Evolutionary conservation across 2,113 vertebrate species (phyloP).

Genomic region (Notarius lentiginosus): DNA sequence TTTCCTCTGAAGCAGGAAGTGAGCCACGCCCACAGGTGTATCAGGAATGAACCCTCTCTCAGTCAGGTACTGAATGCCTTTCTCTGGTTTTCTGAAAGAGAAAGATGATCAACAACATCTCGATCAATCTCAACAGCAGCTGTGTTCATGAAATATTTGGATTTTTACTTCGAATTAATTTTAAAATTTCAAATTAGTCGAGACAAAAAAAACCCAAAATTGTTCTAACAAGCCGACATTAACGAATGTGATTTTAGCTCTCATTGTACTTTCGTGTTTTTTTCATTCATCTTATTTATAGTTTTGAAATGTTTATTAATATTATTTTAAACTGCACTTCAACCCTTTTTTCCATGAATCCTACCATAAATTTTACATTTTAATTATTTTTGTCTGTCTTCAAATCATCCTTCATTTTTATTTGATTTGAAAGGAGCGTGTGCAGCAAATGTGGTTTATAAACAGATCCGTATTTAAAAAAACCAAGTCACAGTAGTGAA

Average conservation of each 20-base stretch:
- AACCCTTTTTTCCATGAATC: too few species aligned
- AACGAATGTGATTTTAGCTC: background rate
- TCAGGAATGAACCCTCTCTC: conserved; percentile 94
- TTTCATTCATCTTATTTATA: background rate
- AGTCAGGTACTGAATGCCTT: conserved; percentile 94
- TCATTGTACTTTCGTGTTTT: background rate
- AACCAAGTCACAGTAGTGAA: background rate
- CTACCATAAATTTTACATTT: too few species aligned
- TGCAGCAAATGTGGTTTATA: background rate
- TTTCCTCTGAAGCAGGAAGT: conserved; percentile 96
- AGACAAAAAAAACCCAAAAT: background rate
- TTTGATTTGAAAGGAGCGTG: too few species aligned
- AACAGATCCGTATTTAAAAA: background rate
- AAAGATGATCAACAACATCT: conserved; percentile 1
- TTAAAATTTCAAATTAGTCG: background rate
- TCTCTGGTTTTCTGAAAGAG: conserved; percentile 89
- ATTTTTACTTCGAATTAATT: background rate
- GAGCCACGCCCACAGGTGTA: conserved; percentile 93
- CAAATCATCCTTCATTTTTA: too few species aligned
- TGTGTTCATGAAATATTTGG: too few species aligned
- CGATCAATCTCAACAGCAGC: too few species aligned
- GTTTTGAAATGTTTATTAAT: background rate
- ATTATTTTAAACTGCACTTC: too few species aligned
- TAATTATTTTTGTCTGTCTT: too few species aligned
- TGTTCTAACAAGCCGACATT: background rate